Evolutionary conservation across 2,888 invertebrate genomes (phyloP).

Genomic region (Stenchaetothrips biformis): DNA sequence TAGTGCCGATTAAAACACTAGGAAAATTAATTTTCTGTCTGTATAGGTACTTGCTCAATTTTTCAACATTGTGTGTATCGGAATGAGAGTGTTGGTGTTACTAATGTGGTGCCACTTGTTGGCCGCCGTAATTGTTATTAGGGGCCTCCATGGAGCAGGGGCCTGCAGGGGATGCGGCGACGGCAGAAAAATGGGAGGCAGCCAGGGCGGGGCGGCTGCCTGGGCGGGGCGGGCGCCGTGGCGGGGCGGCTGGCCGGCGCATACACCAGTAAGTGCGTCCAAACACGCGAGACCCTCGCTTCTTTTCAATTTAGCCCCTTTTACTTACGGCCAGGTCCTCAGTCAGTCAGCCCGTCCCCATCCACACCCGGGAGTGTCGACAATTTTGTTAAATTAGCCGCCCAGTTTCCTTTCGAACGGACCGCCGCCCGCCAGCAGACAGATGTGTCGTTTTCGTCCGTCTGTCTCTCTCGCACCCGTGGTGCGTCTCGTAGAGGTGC

Average conservation of each 20-base stretch:
- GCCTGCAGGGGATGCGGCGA: not conserved
- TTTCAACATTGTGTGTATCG: conserved; percentile 6
- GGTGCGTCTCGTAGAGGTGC: too few relatives aligned
- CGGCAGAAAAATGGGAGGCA: not conserved
- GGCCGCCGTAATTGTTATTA: conserved; percentile 7
- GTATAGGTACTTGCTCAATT: conserved; percentile 21
- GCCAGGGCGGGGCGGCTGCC: not conserved
- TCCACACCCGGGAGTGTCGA: conserved; percentile 2
- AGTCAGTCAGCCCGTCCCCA: not conserved
- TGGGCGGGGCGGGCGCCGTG: not conserved
- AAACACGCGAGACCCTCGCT: not conserved
- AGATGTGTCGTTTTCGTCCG: too few relatives aligned
- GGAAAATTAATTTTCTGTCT: conserved; percentile 13
- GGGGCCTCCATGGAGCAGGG: not conserved
- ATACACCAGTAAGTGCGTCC: not conserved
- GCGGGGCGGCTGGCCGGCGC: not conserved
- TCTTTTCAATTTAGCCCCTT: conserved; percentile 20
- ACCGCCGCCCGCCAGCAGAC: too few relatives aligned
- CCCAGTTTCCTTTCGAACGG: not conserved
- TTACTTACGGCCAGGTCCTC: not conserved
- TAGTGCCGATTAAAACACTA: conserved; percentile 21
- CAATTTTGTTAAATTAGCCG: conserved; percentile 18
- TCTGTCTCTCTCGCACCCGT: too few relatives aligned
- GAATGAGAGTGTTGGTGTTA: not conserved
- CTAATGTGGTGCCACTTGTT: conserved; percentile 24